Conservation (phyloP, 2,797 vertebrate genomes). For the Hirundo rustica region DNA sequence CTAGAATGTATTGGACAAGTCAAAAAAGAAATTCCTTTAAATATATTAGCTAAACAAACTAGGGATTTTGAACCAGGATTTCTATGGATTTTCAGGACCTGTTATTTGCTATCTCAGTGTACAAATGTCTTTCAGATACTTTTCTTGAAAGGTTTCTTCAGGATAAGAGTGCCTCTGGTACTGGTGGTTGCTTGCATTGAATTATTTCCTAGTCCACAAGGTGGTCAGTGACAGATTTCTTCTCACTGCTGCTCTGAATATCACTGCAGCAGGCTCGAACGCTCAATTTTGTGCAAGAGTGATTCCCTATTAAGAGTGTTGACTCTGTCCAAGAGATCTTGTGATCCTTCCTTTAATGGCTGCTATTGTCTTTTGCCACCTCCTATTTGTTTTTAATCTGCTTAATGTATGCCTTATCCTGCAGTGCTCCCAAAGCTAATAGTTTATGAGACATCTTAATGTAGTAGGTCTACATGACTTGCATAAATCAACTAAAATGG, state of each 20-base stretch:
- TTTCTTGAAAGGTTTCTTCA: neutral
- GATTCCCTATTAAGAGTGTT: constrained; percentile 27
- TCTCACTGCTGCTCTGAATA: neutral
- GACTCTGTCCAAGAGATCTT: constrained; percentile 42
- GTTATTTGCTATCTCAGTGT: neutral
- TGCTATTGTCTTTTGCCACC: constrained; percentile 34
- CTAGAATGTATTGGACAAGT: neutral
- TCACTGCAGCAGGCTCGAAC: neutral
- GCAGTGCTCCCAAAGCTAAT: constrained; percentile 36
- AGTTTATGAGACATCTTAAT: constrained; percentile 23
- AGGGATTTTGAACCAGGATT: neutral
- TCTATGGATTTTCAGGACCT: neutral
- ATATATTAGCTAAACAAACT: neutral
- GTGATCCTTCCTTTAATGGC: constrained; percentile 34
- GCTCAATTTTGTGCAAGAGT: neutral
- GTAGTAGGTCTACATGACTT: constrained; percentile 35
- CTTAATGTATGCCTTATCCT: constrained; percentile 49
- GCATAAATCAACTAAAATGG: constrained; percentile 49
- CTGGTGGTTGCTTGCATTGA: neutral
- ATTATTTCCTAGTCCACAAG: neutral
- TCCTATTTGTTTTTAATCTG: constrained; percentile 54
- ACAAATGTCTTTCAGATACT: neutral
- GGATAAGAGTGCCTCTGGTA: neutral
- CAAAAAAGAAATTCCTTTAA: neutral
- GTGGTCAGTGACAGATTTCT: neutral